These are phyloP conservation scores for Whitmania pigra DNA, from an alignment of 1,140 invertebrate genomes.

Conservation along the genomic window DNA sequence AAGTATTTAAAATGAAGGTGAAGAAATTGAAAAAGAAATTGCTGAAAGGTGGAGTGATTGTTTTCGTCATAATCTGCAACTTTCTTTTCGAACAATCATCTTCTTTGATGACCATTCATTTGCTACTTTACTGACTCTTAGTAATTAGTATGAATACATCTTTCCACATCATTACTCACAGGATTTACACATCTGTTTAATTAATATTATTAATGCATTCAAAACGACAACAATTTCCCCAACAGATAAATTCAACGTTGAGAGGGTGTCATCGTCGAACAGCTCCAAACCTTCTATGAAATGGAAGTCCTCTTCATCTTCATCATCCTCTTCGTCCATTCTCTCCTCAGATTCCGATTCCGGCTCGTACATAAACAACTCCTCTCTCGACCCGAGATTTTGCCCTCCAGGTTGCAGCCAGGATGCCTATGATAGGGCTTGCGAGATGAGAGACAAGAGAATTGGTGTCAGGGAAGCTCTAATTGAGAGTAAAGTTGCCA, in stretches of 20 bases:
- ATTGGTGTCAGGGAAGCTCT: conserved; percentile 36
- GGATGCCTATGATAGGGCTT: conserved; percentile 38
- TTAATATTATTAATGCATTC: too few species aligned
- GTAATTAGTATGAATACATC: background rate
- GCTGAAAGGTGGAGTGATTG: background rate
- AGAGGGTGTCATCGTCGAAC: too few species aligned
- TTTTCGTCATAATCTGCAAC: background rate
- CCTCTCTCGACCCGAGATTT: conserved; percentile 54
- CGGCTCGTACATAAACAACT: conserved; percentile 32
- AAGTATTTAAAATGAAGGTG: conserved; percentile 62
- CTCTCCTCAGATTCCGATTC: conserved; percentile 35
- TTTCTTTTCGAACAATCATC: background rate
- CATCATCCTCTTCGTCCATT: too few species aligned
- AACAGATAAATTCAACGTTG: too few species aligned
- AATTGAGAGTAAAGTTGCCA: background rate
- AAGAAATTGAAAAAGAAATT: conserved; percentile 41
- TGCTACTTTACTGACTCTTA: background rate
- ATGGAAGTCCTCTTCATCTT: too few species aligned
- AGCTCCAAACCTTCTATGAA: too few species aligned
- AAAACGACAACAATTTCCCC: too few species aligned
- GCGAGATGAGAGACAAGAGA: conserved; percentile 37
- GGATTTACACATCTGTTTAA: too few species aligned
- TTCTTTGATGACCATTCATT: background rate
- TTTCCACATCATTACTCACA: background rate
- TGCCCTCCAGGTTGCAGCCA: conserved; percentile 62